Percentiles rank a stretch among this genome's conserved stretches.
These are phyloP conservation scores for Marronus borbonicus DNA, from an alignment of 2,888 invertebrate species.

Conservation along the genomic window DNA sequence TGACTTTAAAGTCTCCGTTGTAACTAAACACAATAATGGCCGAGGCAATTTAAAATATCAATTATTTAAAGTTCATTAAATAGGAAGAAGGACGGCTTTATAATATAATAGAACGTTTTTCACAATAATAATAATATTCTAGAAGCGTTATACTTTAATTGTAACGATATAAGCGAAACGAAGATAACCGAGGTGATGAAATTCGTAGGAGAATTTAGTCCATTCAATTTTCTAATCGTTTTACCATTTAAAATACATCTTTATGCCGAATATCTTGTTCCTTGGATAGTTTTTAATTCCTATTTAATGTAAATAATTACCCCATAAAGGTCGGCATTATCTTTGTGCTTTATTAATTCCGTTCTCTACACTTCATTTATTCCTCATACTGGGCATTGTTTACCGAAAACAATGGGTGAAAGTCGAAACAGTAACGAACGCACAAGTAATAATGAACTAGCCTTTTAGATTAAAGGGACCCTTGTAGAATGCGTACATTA, in stretches of 20 bases:
- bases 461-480: neutral
- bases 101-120: neutral
- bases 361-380: conserved; percentile 23
- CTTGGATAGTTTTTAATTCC: conserved; percentile 13
- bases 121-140: neutral
- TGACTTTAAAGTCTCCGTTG: neutral
- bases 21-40: conserved; percentile 1
- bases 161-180: neutral
- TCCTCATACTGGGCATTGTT: conserved; percentile 27
- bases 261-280: neutral
- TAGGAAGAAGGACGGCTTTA: too few species aligned
- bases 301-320: conserved; percentile 40
- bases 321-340: conserved; percentile 35
- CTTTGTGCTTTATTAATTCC: conserved; percentile 33
- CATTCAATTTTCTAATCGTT: conserved; percentile 1
- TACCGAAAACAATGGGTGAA: conserved; percentile 31
- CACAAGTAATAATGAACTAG: conserved; percentile 27
- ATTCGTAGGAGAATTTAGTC: neutral
- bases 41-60: neutral
- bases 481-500: neutral
- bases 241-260: neutral
- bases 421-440: conserved; percentile 38
- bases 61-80: neutral
- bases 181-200: neutral
- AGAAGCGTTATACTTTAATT: conserved; percentile 8